Percentiles rank a stretch among this genome's conserved stretches.
Conservation (phyloP, 35 echinoderm and acorn worm species). For the Patiria miniata region DNA sequence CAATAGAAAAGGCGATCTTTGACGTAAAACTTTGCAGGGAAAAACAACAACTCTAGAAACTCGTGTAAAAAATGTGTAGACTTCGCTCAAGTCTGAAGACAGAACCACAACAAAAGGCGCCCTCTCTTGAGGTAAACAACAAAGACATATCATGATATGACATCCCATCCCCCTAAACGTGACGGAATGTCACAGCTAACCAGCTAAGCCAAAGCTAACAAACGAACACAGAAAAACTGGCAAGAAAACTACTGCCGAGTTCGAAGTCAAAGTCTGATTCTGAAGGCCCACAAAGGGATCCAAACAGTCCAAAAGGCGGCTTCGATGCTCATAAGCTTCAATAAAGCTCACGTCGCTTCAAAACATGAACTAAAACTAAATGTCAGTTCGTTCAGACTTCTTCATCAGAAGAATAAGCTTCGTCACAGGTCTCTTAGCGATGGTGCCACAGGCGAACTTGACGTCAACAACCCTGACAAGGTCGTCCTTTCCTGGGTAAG, state of each 20-base stretch:
- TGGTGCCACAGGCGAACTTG: slow-evolving; percentile 38
- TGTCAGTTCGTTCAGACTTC: slow-evolving; percentile 34
- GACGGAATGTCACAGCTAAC: slow-evolving; percentile 49
- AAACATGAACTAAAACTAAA: neutral
- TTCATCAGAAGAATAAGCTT: slow-evolving; percentile 59
- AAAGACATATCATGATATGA: neutral
- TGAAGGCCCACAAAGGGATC: too few species aligned
- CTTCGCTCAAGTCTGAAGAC: too few species aligned
- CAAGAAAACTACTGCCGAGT: too few species aligned
- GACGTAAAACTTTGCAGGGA: too few species aligned
- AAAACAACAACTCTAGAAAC: too few species aligned
- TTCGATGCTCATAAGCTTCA: too few species aligned
- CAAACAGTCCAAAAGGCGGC: too few species aligned
- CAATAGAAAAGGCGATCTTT: too few species aligned
- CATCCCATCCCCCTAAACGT: slow-evolving; percentile 24
- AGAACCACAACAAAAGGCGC: too few species aligned
- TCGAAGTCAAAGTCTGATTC: too few species aligned
- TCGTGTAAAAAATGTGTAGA: too few species aligned
- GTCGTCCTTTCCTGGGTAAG: slow-evolving; percentile 64
- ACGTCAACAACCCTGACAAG: slow-evolving; percentile 75
- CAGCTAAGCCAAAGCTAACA: neutral
- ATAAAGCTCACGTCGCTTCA: too few species aligned
- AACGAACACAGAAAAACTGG: neutral
- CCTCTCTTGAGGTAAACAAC: neutral
- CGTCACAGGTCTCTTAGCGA: slow-evolving; percentile 53